Conservation (phyloP, 2,888 invertebrate genomes). For the Zaprionus lineosus region DNA sequence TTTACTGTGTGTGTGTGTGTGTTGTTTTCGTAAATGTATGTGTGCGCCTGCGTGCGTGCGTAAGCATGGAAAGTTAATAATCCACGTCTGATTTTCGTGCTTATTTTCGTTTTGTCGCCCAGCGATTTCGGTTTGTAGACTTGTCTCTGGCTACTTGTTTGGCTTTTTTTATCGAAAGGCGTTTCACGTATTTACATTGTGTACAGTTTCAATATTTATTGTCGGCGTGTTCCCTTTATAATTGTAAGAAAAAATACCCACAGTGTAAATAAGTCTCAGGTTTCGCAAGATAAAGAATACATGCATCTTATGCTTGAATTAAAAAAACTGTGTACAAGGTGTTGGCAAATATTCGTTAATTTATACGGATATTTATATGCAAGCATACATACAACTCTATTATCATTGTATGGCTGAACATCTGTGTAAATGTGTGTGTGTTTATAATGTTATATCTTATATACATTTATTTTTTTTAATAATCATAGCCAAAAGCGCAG, state of each 20-base stretch:
- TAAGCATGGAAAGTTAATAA: constrained; percentile 48
- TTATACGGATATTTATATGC: constrained; percentile 1
- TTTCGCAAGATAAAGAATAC: constrained; percentile 42
- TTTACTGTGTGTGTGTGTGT: constrained; percentile 17
- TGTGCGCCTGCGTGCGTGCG: constrained; percentile 28
- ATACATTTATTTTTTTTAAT: constrained; percentile 31
- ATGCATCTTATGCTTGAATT: constrained; percentile 19
- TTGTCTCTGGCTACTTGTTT: constrained; percentile 37
- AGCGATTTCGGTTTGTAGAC: constrained; percentile 24
- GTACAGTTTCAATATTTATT: constrained; percentile 68
- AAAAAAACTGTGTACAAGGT: constrained; percentile 21
- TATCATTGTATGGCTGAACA: no score
- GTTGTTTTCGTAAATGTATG: not conserved
- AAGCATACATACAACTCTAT: not conserved
- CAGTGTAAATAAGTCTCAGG: constrained; percentile 48
- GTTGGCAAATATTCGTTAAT: constrained; percentile 36
- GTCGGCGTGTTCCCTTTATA: constrained; percentile 55
- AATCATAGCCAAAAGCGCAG: constrained; percentile 32
- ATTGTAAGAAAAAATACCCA: constrained; percentile 45
- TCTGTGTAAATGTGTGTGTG: not conserved
- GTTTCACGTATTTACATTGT: constrained; percentile 56
- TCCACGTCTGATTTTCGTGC: constrained; percentile 49
- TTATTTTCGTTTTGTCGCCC: constrained; percentile 16
- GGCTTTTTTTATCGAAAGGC: constrained; percentile 49
- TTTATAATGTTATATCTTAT: constrained; percentile 13